Percentiles rank a stretch among this genome's conserved stretches.
Evolutionary conservation across 2,797 vertebrate genomes (phyloP).

Genomic region (Threskiornis aethiopicus): DNA sequence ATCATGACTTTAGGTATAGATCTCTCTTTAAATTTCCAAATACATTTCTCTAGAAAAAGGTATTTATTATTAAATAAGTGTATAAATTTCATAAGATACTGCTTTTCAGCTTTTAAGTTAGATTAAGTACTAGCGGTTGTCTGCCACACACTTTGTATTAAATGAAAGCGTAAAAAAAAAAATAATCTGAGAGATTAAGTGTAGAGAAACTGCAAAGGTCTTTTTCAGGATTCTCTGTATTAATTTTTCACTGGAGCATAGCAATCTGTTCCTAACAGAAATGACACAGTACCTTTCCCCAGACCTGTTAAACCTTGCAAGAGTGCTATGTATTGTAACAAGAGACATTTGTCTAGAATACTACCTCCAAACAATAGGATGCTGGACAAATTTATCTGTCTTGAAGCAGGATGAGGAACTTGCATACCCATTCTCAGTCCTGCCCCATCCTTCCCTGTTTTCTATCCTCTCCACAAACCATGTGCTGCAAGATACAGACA

Average conservation of each 20-base stretch:
- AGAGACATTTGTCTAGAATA: not conserved
- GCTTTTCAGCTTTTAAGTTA: not conserved
- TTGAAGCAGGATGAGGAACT: not conserved
- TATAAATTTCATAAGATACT: not conserved
- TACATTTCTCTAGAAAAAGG: not conserved
- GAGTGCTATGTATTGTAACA: not conserved
- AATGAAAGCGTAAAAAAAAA: not conserved
- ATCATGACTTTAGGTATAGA: not conserved
- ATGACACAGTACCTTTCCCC: not conserved
- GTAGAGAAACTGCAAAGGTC: not conserved
- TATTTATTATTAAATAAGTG: not conserved
- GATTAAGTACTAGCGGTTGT: not conserved
- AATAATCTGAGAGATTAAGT: not conserved
- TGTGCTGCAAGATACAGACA: not conserved
- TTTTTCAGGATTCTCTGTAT: not conserved
- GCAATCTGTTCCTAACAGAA: not conserved
- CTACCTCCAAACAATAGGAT: not conserved
- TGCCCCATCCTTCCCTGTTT: not conserved
- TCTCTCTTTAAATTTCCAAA: not conserved
- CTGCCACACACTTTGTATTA: not conserved
- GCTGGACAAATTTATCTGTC: not conserved
- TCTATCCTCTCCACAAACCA: not conserved
- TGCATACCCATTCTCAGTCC: not conserved
- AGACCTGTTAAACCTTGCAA: not conserved
- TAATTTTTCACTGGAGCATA: not conserved